Conservation (phyloP, 2,888 invertebrate genomes). For the Microchrysa polita region DNA sequence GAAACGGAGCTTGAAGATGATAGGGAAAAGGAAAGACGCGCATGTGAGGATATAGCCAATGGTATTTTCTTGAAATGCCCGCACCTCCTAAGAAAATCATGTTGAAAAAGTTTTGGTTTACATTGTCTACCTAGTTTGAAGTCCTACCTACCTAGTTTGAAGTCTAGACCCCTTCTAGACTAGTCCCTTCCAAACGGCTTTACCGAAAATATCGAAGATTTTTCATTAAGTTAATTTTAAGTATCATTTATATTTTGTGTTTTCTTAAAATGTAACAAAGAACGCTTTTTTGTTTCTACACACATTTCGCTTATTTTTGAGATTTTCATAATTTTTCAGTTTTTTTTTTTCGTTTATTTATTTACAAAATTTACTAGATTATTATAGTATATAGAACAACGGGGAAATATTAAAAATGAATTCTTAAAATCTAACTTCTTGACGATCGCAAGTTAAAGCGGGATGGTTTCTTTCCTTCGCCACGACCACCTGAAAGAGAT, state of each 20-base stretch:
- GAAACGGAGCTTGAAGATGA: no score
- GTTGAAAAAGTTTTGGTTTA: no score
- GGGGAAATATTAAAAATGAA: slow-evolving; percentile 9
- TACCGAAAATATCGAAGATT: no score
- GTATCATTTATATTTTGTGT: slow-evolving; percentile 32
- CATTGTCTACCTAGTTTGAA: no score
- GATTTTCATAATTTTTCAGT: neutral
- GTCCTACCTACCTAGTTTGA: no score
- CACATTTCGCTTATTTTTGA: slow-evolving; percentile 39
- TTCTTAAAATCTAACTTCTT: slow-evolving; percentile 42
- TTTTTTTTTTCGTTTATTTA: slow-evolving; percentile 38
- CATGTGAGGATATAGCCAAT: no score
- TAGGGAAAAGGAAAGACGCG: no score
- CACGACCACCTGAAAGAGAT: slow-evolving; percentile 50
- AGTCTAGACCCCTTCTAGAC: no score
- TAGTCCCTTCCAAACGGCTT: no score
- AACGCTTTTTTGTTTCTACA: neutral
- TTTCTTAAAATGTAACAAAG: slow-evolving; percentile 41
- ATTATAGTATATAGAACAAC: slow-evolving; percentile 44
- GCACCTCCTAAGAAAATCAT: no score
- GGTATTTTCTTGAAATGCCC: no score
- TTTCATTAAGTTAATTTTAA: no score
- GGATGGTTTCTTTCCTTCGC: slow-evolving; percentile 58
- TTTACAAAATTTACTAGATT: slow-evolving; percentile 46
- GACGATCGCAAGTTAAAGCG: slow-evolving; percentile 60